A percentile compares a stretch with the other conserved stretches of the same genome.
Conservation (phyloP, 2,797 vertebrate species). For the Perodicticus potto region DNA sequence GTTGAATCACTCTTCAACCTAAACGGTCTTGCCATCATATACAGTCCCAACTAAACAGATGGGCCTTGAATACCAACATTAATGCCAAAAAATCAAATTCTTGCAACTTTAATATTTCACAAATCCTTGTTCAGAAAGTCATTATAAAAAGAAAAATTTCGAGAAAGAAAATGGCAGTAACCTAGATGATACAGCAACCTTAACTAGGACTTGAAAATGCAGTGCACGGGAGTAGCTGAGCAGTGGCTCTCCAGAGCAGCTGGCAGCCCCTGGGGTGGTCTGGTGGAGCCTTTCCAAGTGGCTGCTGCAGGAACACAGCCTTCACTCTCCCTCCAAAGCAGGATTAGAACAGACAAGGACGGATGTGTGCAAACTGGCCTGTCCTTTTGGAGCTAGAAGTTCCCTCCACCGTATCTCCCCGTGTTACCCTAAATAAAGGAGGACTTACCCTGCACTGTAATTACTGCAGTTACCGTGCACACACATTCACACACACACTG, state of each 20-base stretch:
- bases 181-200: constrained; percentile 13
- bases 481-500: not conserved
- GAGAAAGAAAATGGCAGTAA: constrained; percentile 55
- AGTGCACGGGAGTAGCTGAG: not conserved
- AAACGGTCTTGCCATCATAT: constrained; percentile 32
- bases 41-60: constrained; percentile 70
- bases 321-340: not conserved
- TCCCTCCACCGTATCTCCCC: not conserved
- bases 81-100: constrained; percentile 64
- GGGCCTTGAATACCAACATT: constrained; percentile 64
- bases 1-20: constrained; percentile 72
- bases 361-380: constrained; percentile 14
- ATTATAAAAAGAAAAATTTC: constrained; percentile 45
- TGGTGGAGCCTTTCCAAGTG: constrained; percentile 71
- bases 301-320: constrained; percentile 57
- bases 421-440: not conserved
- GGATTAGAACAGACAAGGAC: not conserved
- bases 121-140: constrained; percentile 61
- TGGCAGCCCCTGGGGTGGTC: constrained; percentile 76
- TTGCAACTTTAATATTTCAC: constrained; percentile 71
- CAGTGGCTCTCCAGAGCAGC: constrained; percentile 59
- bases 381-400: not conserved
- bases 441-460: not conserved
- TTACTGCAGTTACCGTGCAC: not conserved
- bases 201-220: constrained; percentile 59